Percentiles rank a stretch among this genome's conserved stretches.
Conservation (phyloP, 2,888 invertebrate species). For the Drosophila macrospina region DNA sequence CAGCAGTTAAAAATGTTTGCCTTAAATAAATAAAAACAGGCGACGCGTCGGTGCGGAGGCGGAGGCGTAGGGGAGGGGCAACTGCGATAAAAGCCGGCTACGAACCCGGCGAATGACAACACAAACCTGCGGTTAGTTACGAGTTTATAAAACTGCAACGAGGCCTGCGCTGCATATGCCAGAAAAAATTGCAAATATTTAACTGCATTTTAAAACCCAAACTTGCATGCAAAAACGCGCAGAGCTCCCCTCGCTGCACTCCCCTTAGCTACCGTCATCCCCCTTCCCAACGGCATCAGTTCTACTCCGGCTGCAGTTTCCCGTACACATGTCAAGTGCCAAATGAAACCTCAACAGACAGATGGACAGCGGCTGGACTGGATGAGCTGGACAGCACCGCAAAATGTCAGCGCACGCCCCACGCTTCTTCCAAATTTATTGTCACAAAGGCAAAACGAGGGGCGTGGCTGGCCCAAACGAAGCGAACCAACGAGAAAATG, state of each 20-base stretch:
- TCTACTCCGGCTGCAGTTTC: constrained; percentile 41
- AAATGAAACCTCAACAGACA: constrained; percentile 75
- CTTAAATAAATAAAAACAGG: constrained; percentile 62
- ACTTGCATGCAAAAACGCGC: constrained; percentile 33
- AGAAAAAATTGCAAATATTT: constrained; percentile 69
- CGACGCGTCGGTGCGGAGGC: no score
- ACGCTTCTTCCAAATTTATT: constrained; percentile 75
- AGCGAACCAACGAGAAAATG: no score
- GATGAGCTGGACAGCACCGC: constrained; percentile 54
- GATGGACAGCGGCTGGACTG: constrained; percentile 27
- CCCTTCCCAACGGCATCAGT: no score
- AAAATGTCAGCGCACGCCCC: constrained; percentile 72
- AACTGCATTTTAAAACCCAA: constrained; percentile 67
- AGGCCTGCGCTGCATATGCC: constrained; percentile 21
- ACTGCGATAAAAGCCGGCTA: constrained; percentile 43
- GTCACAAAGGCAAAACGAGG: constrained; percentile 51
- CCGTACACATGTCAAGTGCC: constrained; percentile 75
- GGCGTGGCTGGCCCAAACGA: constrained; percentile 23
- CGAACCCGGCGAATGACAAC: constrained; percentile 50
- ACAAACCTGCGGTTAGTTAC: constrained; percentile 78
- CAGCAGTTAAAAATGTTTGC: constrained; percentile 75
- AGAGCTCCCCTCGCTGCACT: no score
- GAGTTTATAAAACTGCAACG: constrained; percentile 72
- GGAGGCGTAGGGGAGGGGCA: constrained; percentile 33
- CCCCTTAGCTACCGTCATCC: no score